Evolutionary conservation across 1,140 invertebrate species (phyloP), one percentile per base, ranked within the genome.

Genomic region (Heliconius congener): DNA sequence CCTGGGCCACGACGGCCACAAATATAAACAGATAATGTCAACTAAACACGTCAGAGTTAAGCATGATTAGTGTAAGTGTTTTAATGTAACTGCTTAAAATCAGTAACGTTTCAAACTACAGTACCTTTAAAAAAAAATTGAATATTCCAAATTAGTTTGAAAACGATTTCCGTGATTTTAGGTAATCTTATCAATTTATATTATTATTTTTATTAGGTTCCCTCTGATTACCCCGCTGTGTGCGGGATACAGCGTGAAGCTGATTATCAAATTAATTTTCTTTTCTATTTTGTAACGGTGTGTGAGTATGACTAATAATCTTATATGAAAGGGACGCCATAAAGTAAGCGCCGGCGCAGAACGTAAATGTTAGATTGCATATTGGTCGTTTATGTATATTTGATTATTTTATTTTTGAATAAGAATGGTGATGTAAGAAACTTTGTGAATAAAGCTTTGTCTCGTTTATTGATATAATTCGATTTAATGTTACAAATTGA

Each of bases 311-410:
- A 66, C 52, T 66, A 39, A 77, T 84, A 82, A 79, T 80, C 78
- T 77, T 66, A 71, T 81, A 81, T 80, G 79, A 81, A 81, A 73
- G 81, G 73, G 76, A 80, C 78, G 80, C 72, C 71, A 72, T 82
- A 80, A 84, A 84, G 78, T 82, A 77, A 81, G 73, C 73, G 72
- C 73, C 73, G 73, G 73, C 46, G 46, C 46, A 46, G 55, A 66
- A 5, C 60, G 27, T 66, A 50, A 73, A 73, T 46, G 72, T 37
- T 71, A 72, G 39, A 18, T 55, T 52, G 50, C 42, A 30, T 18
- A 46, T 46, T 27, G 13, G 27, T 52, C 23, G n/a, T 46, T 52
- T 52, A 74, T 52, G 23, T 74, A 52, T 74, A 46, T 74, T 74
- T 74, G 23, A 74, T 66, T 66, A 30, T 3, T 66, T 66, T 66